Conservation (phyloP, 2,113 vertebrate genomes). For the Protobothrops flavoviridis region DNA sequence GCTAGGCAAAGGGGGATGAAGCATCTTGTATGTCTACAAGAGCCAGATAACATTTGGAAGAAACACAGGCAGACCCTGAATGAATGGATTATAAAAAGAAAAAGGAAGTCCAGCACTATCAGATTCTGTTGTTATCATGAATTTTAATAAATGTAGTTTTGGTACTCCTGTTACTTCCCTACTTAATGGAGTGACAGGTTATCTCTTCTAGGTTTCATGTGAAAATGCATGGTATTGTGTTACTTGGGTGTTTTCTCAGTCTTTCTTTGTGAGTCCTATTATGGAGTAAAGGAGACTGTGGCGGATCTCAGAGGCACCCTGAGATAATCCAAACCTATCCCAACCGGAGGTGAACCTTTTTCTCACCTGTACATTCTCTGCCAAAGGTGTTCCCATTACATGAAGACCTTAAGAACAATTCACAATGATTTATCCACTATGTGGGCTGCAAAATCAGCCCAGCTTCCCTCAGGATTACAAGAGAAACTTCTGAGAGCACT, state of each 20-base stretch:
- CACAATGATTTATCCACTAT: too few species aligned
- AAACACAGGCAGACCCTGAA: neutral
- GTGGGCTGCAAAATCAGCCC: too few species aligned
- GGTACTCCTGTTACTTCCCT: neutral
- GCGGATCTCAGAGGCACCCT: neutral
- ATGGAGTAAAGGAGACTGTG: too few species aligned
- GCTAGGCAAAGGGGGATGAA: neutral
- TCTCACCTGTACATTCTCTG: too few species aligned
- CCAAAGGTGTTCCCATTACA: too few species aligned
- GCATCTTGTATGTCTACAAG: neutral
- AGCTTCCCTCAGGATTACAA: too few species aligned
- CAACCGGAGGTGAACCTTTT: too few species aligned
- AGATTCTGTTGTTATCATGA: neutral
- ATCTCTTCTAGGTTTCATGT: neutral
- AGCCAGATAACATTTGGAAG: neutral
- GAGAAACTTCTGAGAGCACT: too few species aligned
- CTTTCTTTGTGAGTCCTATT: neutral
- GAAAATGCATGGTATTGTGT: neutral
- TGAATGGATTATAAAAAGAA: neutral
- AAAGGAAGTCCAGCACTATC: neutral
- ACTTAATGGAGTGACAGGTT: neutral
- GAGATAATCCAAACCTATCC: neutral
- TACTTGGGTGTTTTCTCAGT: neutral
- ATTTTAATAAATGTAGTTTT: neutral
- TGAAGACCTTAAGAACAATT: too few species aligned